Percentiles rank a stretch among this genome's conserved stretches.
These are phyloP conservation scores for Leptogaster cylindrica DNA, from an alignment of 2,888 invertebrate genomes.

Conservation along the genomic window DNA sequence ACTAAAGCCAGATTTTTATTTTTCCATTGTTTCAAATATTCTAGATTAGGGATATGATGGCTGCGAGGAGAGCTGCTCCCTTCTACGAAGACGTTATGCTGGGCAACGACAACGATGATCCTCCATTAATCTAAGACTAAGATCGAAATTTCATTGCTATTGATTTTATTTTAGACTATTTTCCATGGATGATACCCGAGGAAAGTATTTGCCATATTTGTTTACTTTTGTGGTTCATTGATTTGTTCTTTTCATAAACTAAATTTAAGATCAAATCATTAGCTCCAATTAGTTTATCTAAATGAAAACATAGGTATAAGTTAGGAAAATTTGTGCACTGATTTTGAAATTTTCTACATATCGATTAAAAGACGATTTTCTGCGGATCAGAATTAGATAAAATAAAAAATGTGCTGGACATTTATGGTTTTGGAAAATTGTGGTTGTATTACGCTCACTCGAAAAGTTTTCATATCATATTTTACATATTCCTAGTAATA, in stretches of 20 bases:
- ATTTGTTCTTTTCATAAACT: conserved; percentile 17
- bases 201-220: conserved; percentile 33
- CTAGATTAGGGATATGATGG: conserved; percentile 48
- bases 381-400: conserved; percentile 6
- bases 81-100: conserved; percentile 53
- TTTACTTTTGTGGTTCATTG: conserved; percentile 24
- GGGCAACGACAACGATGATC: conserved; percentile 52
- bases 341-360: conserved; percentile 31
- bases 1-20: too few species aligned
- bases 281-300: too few species aligned
- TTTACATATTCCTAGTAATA: background rate
- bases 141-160: background rate
- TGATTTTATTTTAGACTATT: conserved; percentile 1
- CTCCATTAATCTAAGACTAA: conserved; percentile 51
- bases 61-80: conserved; percentile 50
- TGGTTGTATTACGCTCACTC: background rate
- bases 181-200: background rate
- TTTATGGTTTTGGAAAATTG: background rate
- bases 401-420: background rate
- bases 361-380: background rate
- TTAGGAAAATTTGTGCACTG: conserved; percentile 4
- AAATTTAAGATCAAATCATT: background rate
- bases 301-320: too few species aligned
- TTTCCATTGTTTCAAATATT: background rate
- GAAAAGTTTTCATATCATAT: background rate